Evolutionary conservation across 2,113 vertebrate genomes (phyloP).

Genomic region (Marmota monax): DNA sequence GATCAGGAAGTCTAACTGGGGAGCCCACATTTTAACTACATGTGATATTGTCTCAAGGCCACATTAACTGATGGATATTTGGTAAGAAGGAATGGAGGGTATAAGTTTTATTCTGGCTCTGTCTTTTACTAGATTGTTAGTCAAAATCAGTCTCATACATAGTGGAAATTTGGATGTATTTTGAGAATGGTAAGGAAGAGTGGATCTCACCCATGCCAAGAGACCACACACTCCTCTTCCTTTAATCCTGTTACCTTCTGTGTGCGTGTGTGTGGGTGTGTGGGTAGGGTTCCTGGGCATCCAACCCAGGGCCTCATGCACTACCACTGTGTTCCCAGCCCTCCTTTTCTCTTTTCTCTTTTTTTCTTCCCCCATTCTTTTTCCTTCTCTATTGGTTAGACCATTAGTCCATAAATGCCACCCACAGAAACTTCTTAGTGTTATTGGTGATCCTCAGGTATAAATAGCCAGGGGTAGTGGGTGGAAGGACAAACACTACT

Average conservation of each 20-base stretch:
- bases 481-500: background rate
- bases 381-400: background rate
- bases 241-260: background rate
- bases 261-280: background rate
- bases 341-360: background rate
- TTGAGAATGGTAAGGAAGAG: background rate
- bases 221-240: background rate
- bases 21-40: background rate
- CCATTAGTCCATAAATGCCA: background rate
- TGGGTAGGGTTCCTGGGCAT: background rate
- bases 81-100: background rate
- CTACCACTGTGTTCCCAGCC: background rate
- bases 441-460: background rate
- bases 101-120: background rate
- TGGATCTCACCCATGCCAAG: background rate
- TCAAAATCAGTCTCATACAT: background rate
- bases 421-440: background rate
- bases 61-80: background rate
- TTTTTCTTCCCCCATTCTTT: background rate
- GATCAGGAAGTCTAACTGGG: background rate
- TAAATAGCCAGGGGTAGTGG: background rate
- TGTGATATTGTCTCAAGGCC: background rate
- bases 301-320: background rate
- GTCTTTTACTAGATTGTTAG: background rate
- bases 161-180: background rate